Base-by-base conservation (phyloP, 2,113 vertebrate species). In the Perca fluviatilis region DNA sequence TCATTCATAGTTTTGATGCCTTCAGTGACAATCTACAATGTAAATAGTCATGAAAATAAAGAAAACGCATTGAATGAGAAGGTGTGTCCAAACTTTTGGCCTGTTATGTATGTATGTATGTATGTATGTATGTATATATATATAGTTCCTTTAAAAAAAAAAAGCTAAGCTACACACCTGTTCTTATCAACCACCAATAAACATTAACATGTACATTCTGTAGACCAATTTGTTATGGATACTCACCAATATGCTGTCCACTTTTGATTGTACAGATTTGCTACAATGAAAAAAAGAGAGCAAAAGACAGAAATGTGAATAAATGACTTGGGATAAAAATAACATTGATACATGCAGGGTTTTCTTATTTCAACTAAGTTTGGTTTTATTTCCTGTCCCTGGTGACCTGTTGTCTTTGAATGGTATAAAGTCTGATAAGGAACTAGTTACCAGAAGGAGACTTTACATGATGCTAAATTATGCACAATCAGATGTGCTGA, bases 191-290 rank as follows among this genome's bases (percentile, higher is more conserved):
- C 12, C 25, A 21, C 18, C 6, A 64, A 23, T 23, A 6, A 23
- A 61, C 33, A 5, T 6, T 56, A 54, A 10, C 0, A 58, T n/a
- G 13, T 6, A 33, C n/a, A 51, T 21, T 23, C 15, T 68, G 46
- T n/a, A 36, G 21, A 27, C 6, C 5, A 18, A 51, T 62, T 2
- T 46, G 46, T 46, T 33, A 8, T 27, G n/a, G 30, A 82, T 88
- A 98, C 98, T 99, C 95, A 99, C 98, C 98, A 99, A 97, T 96
- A 99, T 99, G 97, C 96, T 97, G 96, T 99, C 98, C 97, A 99
- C 98, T 97, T 98, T 99, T 97, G 97, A 99, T 98, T 99, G 98
- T 97, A 99, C 97, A 95, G 97, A 97, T 99, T 99, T 99, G 96
- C 98, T 99, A 93, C 77, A 91, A 85, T 7, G 54, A 76, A 13